A percentile compares a stretch with the other conserved stretches of the same genome.
phyloP scores from a whole-genome alignment of 2,113 vertebrate species.

The Uropsilus gracilis region DNA sequence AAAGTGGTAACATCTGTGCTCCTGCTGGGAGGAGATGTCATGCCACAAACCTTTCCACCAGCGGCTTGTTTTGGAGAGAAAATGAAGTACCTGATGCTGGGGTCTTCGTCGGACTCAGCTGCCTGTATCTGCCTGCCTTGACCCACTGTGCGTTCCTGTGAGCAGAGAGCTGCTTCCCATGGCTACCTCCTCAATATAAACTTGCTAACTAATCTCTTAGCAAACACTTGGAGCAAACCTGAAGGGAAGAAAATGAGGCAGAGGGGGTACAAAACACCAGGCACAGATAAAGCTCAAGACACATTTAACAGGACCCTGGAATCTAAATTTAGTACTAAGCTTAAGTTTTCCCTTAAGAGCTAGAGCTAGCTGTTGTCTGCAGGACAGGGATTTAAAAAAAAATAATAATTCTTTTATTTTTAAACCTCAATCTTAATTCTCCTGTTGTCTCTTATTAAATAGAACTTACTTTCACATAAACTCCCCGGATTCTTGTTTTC shows the following conservation, averaged over 20 bases:
- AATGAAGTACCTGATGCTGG: slow-evolving; percentile 92
- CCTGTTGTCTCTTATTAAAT: slow-evolving; percentile 50
- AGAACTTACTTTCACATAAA: slow-evolving; percentile 49
- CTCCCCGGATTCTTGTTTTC: slow-evolving; percentile 59
- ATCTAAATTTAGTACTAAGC: slow-evolving; percentile 69
- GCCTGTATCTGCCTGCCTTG: slow-evolving; percentile 84
- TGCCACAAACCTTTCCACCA: slow-evolving; percentile 88
- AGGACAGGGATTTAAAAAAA: slow-evolving; percentile 37
- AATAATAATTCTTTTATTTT: slow-evolving; percentile 64
- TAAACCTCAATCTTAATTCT: slow-evolving; percentile 62
- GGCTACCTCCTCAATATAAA: slow-evolving; percentile 90
- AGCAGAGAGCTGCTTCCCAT: slow-evolving; percentile 88
- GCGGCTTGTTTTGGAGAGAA: slow-evolving; percentile 88
- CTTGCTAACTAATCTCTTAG: slow-evolving; percentile 93
- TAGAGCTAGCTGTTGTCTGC: slow-evolving; percentile 58
- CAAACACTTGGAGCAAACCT: slow-evolving; percentile 93
- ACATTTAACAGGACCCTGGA: slow-evolving; percentile 45
- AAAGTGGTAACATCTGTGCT: slow-evolving; percentile 84
- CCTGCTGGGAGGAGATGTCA: slow-evolving; percentile 85
- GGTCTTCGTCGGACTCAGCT: slow-evolving; percentile 82
- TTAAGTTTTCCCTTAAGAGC: slow-evolving; percentile 63
- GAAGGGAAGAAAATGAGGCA: slow-evolving; percentile 83
- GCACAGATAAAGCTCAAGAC: slow-evolving; percentile 61
- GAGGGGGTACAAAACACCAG: slow-evolving; percentile 42
- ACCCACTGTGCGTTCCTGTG: slow-evolving; percentile 90